Evolutionary conservation across 2,113 vertebrate genomes (phyloP).

Genomic region (Polypterus senegalus): DNA sequence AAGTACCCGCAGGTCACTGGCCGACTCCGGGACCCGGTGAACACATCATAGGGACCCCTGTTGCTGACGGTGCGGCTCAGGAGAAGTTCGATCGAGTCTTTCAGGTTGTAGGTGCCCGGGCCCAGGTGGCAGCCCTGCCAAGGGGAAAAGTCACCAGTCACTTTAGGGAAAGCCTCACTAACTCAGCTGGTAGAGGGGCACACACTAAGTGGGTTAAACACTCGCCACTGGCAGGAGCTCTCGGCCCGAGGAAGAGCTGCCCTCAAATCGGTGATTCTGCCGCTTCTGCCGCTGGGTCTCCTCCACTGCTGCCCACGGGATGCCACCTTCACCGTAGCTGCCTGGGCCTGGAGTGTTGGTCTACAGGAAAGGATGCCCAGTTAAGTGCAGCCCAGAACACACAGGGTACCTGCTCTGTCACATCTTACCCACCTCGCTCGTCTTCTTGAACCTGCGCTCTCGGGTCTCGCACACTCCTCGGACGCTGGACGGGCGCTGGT

Average conservation of each 20-base stretch:
- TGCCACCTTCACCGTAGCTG: constrained; percentile 38
- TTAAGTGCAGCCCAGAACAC: neutral
- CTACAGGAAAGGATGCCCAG: constrained; percentile 9
- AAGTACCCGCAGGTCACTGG: constrained; percentile 28
- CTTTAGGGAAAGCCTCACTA: neutral
- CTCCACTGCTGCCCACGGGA: constrained; percentile 35
- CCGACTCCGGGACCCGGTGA: constrained; percentile 26
- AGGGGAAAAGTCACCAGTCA: neutral
- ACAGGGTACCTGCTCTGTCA: neutral
- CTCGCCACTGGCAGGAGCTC: neutral
- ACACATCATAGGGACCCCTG: constrained; percentile 29
- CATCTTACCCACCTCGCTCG: constrained; percentile 9
- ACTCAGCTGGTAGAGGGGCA: neutral
- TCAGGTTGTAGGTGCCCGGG: constrained; percentile 43
- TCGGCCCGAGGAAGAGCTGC: neutral
- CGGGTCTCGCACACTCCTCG: constrained; percentile 41
- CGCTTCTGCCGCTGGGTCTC: constrained; percentile 24
- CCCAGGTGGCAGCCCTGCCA: constrained; percentile 41
- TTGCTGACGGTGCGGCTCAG: constrained; percentile 20
- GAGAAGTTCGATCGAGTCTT: constrained; percentile 21
- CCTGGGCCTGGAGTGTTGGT: constrained; percentile 44
- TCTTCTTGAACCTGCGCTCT: constrained; percentile 35
- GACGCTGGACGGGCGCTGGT: constrained; percentile 31
- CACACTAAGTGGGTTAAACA: neutral
- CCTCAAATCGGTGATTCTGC: constrained; percentile 35